phyloP scores from a whole-genome alignment of 1,140 invertebrate species.

The Drepana arcuata region DNA sequence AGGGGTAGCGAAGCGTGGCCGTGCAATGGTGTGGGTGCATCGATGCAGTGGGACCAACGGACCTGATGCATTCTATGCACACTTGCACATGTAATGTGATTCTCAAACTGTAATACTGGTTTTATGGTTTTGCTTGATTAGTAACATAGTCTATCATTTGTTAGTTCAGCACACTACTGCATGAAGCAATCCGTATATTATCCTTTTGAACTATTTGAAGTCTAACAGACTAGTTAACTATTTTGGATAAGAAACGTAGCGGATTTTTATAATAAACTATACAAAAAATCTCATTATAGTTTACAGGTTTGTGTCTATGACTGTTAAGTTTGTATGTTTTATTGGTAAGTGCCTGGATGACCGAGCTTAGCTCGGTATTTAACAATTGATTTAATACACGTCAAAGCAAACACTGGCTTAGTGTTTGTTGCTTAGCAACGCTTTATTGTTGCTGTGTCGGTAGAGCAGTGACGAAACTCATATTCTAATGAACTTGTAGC shows the following conservation, averaged over 20 bases:
- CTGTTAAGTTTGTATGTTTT: too few species aligned
- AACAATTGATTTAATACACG: too few species aligned
- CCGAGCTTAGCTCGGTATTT: too few species aligned
- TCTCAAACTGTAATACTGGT: slow-evolving; percentile 9
- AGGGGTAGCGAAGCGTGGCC: slow-evolving; percentile 55
- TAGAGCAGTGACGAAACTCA: too few species aligned
- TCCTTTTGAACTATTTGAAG: slow-evolving; percentile 1
- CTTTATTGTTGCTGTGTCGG: too few species aligned
- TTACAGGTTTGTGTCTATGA: too few species aligned
- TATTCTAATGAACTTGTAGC: too few species aligned
- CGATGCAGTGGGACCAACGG: slow-evolving; percentile 32
- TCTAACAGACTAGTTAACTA: slow-evolving; percentile 6
- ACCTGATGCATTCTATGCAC: slow-evolving; percentile 22
- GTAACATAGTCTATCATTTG: background rate
- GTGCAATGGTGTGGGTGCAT: slow-evolving; percentile 28
- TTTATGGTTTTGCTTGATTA: background rate
- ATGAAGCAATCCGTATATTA: background rate
- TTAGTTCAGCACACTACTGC: background rate
- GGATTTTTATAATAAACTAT: too few species aligned
- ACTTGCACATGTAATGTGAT: slow-evolving; percentile 15
- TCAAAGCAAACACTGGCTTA: too few species aligned
- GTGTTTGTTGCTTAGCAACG: too few species aligned
- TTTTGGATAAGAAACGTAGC: slow-evolving; percentile 8
- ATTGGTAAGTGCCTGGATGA: too few species aligned
- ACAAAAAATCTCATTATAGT: too few species aligned